A percentile compares a stretch with the other conserved stretches of the same genome.
phyloP scores from a whole-genome alignment of 2,797 vertebrate species.

The Eulemur coronatus region DNA sequence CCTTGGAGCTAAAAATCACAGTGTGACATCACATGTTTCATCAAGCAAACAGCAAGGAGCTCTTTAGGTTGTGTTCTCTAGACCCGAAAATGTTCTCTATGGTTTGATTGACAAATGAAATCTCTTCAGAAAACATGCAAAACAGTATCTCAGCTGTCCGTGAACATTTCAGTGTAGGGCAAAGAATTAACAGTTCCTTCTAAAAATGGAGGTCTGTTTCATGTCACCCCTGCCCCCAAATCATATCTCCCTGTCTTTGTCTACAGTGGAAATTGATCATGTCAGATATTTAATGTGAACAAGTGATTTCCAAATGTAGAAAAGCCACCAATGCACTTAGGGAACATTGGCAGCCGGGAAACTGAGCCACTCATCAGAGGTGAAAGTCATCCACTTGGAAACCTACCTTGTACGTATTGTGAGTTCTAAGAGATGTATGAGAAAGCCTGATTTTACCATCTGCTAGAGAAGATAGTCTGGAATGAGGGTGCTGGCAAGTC shows the following conservation, averaged over 20 bases:
- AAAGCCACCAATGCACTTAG: neutral
- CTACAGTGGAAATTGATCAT: neutral
- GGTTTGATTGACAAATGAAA: slow-evolving; percentile 24
- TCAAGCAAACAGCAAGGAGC: slow-evolving; percentile 39
- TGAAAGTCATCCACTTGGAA: neutral
- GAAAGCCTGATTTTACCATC: neutral
- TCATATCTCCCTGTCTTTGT: neutral
- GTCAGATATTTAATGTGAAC: neutral
- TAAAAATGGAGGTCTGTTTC: slow-evolving; percentile 7
- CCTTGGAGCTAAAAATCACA: slow-evolving; percentile 7
- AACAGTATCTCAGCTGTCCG: neutral
- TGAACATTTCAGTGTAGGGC: neutral
- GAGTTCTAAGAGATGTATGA: neutral
- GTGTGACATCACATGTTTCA: slow-evolving; percentile 34
- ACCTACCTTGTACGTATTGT: neutral
- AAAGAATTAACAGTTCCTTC: slow-evolving; percentile 9
- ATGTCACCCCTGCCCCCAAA: neutral
- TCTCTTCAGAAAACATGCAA: slow-evolving; percentile 19
- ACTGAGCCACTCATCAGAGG: neutral
- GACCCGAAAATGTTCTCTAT: slow-evolving; percentile 20
- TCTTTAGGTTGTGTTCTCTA: slow-evolving; percentile 15
- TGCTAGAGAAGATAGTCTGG: neutral
- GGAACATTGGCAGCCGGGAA: neutral
- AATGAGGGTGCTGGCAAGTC: neutral
- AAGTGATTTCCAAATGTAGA: slow-evolving; percentile 7